Base-by-base conservation (phyloP, 2,888 invertebrate species). In the Acanthosoma haemorrhoidale region DNA sequence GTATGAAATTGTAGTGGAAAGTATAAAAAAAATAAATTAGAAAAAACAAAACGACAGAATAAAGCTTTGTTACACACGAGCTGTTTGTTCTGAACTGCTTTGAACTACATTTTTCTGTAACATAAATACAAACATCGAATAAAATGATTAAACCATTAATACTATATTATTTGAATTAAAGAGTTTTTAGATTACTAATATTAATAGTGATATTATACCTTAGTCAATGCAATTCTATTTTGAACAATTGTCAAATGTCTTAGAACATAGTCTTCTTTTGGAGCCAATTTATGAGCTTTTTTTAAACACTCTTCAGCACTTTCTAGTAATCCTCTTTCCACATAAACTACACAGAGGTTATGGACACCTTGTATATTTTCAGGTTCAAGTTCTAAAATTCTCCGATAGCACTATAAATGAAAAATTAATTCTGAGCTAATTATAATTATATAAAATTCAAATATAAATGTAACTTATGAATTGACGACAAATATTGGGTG, bases 281-380 rank as follows among this genome's bases (percentile, higher is more conserved):
- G 96, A 0, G 95, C 94, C 25, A 96, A 82, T 5, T 84, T 83
- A 67, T 90, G 89, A 1, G 94, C 94, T 61, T 88, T 85, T 61
- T 88, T 84, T 16, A 97, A 84, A 79, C 97, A 97, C 66, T 87
- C 85, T 75, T 92, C 92, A 0, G 96, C 97, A 68, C 87, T 83
- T n/a, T 87, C 84, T 31, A 97, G 83, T 76, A 91, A 88, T 9
- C 95, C 95, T 38, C 92, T 85, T 80, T 97, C 96, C 5, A 97
- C 96, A 76, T 91, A 91, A 0, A 97, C 96, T 6, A 97, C 97
- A 81, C 97, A 97, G 25, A 97, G 84, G 81, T 97, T 97, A 83
- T 97, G 97, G 51, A 93, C 83, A 0, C 95, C 96, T 82, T 96
- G 96, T 73, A 94, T 91, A 80, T 96, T 95, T 75, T 88, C 88